phyloP scores from a whole-genome alignment of 2,113 vertebrate species.

The Semnornis frantzii region DNA sequence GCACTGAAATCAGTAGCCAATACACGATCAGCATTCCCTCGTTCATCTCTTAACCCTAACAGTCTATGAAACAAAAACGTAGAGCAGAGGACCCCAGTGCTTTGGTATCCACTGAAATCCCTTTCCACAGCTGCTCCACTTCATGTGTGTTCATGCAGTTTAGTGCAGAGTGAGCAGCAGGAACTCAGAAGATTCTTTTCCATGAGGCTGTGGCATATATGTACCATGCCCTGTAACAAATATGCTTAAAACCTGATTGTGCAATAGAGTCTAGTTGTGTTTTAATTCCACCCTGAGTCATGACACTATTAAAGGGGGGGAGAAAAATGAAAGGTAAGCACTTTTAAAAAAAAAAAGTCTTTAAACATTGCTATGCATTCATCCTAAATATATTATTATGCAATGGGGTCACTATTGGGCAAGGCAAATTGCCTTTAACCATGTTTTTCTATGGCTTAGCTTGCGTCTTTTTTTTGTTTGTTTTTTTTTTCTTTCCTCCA shows the following conservation, averaged over 20 bases:
- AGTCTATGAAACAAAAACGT: background rate
- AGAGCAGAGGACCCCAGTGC: background rate
- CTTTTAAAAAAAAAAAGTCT: background rate
- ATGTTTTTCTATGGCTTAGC: background rate
- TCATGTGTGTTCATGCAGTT: background rate
- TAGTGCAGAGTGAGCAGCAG: background rate
- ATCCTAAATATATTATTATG: background rate
- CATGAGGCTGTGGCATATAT: background rate
- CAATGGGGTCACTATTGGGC: background rate
- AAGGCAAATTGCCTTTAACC: background rate
- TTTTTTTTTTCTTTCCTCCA: background rate
- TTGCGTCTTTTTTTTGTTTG: background rate
- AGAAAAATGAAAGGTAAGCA: background rate
- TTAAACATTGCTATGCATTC: background rate
- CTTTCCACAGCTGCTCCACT: background rate
- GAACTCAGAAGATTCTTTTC: background rate
- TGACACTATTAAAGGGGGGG: background rate
- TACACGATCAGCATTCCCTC: background rate
- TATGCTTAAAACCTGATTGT: background rate
- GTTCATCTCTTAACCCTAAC: background rate
- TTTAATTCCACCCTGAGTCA: background rate
- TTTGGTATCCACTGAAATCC: background rate
- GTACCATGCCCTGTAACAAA: background rate
- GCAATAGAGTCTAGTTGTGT: background rate
- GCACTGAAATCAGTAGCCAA: background rate